Evolutionary conservation across 2,888 invertebrate genomes (phyloP), one percentile per base, ranked within the genome.

Genomic region (Erebia palarica): DNA sequence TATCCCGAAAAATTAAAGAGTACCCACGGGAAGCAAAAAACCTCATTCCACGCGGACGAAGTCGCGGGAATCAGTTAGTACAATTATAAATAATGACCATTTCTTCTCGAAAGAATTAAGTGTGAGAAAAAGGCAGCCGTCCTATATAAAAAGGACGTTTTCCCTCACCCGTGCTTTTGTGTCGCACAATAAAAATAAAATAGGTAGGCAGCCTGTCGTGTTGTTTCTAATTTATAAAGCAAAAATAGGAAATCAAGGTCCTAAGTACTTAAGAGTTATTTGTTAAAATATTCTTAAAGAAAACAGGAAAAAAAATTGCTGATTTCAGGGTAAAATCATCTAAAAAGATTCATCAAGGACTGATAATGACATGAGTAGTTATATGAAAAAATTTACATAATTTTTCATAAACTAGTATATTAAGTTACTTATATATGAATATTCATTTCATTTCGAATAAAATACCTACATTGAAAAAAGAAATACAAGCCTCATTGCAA

Each of bases 191-290:
- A 70, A 70, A 66, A 71, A 58, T 36, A 57, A 67, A 71, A 67
- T 67, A 61, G 66, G 61, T 67, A 61, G 61, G 66, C 53, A 70
- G 44, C 13, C 71, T 67, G 63, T 71, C 58, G 55, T 71, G 65
- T 65, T 57, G 55, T 57, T 55, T 55, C 42, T 44, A 65, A 65
- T 27, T 42, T 42, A 36, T 5, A 55, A 57, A 57, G 57, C 18
- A 14, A 65, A 44, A 65, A 42, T 65, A 57, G 55, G 57, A 55
- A 55, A 42, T 16, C 18, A 16, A 27, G 4, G 53, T 16, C 7
- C 9, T 18, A 42, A 16, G 36, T 16, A 42, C 16, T 7, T 61
- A 36, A 49, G 7, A 14, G 18, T 21, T 49, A 21, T 44, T 47
- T 63, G 27, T 3, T 21, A 49, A 21, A 49, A 7, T 21, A 55